Evolutionary conservation across 1,140 invertebrate genomes (phyloP).

Genomic region (Drosophila saltans): DNA sequence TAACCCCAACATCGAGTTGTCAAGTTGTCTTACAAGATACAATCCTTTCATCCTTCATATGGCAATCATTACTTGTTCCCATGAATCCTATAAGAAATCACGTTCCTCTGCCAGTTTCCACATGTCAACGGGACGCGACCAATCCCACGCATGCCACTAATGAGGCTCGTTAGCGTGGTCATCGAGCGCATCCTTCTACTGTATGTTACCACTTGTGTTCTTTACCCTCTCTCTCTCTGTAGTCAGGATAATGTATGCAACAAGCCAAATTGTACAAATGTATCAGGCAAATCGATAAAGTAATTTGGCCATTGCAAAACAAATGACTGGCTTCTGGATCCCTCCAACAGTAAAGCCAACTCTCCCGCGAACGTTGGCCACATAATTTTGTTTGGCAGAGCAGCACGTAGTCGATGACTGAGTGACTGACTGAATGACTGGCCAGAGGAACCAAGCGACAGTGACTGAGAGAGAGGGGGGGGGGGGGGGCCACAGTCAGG

Average conservation of each 20-base stretch:
- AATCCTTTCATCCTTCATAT: constrained; percentile 1
- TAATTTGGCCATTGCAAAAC: constrained; percentile 74
- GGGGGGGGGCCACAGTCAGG: neutral
- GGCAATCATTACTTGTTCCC: constrained; percentile 49
- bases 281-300: constrained; percentile 78
- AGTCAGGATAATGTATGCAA: constrained; percentile 67
- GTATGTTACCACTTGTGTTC: neutral
- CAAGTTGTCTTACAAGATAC: neutral
- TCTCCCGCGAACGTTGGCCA: constrained; percentile 63
- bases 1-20: neutral
- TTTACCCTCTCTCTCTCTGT: neutral
- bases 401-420: constrained; percentile 64
- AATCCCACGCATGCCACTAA: constrained; percentile 76
- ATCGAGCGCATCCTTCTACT: constrained; percentile 27
- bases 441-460: neutral
- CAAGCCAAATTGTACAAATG: constrained; percentile 75
- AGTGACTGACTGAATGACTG: constrained; percentile 37
- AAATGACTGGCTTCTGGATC: constrained; percentile 39
- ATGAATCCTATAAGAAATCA: constrained; percentile 61
- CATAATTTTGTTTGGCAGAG: constrained; percentile 78
- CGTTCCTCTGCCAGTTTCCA: constrained; percentile 43
- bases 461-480: no score
- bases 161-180: constrained; percentile 79
- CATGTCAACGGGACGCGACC: constrained; percentile 63
- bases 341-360: constrained; percentile 7